phyloP scores from a whole-genome alignment of 2,797 vertebrate species.

The Ptychadena robeensis region DNA sequence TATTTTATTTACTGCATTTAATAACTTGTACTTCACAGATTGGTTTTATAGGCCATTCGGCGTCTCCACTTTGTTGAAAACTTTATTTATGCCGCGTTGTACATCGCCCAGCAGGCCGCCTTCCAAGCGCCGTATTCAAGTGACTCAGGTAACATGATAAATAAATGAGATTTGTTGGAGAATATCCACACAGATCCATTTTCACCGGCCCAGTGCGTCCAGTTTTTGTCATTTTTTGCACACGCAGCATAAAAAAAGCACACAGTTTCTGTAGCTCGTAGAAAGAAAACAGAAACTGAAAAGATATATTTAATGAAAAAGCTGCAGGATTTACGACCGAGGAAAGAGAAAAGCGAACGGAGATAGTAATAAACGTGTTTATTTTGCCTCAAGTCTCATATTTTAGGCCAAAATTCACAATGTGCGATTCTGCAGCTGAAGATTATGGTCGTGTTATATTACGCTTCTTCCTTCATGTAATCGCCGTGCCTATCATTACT shows the following conservation, averaged over 20 bases:
- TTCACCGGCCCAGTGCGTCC: slow-evolving; percentile 26
- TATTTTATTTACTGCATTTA: too few species aligned
- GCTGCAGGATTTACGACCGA: slow-evolving; percentile 19
- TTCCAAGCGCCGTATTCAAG: background rate
- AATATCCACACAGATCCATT: slow-evolving; percentile 6
- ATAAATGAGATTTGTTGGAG: slow-evolving; percentile 18
- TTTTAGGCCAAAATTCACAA: slow-evolving; percentile 32
- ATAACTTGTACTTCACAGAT: too few species aligned
- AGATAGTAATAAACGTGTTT: slow-evolving; percentile 34
- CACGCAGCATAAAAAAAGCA: slow-evolving; percentile 10
- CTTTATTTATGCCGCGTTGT: too few species aligned
- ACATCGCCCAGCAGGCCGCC: background rate
- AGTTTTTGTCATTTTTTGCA: slow-evolving; percentile 29
- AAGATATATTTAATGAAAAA: slow-evolving; percentile 28
- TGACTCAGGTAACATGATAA: slow-evolving; percentile 34
- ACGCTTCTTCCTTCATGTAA: background rate
- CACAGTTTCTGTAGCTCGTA: background rate
- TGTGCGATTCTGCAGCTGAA: slow-evolving; percentile 18
- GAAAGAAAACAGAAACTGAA: slow-evolving; percentile 30
- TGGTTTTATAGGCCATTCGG: too few species aligned
- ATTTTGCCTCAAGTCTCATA: slow-evolving; percentile 19
- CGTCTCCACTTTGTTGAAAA: too few species aligned
- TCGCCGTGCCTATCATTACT: background rate
- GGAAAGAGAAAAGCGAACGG: slow-evolving; percentile 14
- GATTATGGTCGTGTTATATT: background rate